Conservation (phyloP, 2,888 invertebrate genomes). For the Deroplatys truncata region DNA sequence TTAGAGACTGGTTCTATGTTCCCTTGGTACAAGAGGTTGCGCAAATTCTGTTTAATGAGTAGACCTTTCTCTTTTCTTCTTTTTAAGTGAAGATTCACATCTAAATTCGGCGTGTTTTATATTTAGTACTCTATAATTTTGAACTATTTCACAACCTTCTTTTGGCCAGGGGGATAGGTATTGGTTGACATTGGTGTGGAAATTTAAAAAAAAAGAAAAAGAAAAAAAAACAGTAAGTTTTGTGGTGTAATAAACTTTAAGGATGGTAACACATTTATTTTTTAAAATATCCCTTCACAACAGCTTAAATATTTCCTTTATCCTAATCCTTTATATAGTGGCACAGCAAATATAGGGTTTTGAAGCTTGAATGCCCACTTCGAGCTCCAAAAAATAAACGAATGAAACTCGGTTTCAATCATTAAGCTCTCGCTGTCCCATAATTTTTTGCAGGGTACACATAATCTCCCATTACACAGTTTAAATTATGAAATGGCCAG, state of each 20-base stretch:
- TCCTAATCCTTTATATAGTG: too few species aligned
- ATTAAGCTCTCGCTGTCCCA: too few species aligned
- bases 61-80: neutral
- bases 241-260: constrained; percentile 21
- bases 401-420: too few species aligned
- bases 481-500: too few species aligned
- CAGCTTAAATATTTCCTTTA: too few species aligned
- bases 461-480: too few species aligned
- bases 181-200: constrained; percentile 16
- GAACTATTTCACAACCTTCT: neutral
- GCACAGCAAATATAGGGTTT: too few species aligned
- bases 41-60: neutral
- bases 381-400: too few species aligned
- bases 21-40: neutral
- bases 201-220: neutral
- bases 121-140: neutral
- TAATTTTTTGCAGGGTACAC: too few species aligned
- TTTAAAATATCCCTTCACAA: neutral
- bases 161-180: neutral
- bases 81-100: neutral
- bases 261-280: neutral
- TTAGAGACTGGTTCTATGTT: neutral
- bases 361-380: too few species aligned
- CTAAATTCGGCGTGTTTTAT: neutral
- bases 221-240: neutral